A percentile compares a stretch with the other conserved stretches of the same genome.
phyloP scores from a whole-genome alignment of 2,888 invertebrate genomes.

The Aphelenchoides bicaudatus region DNA sequence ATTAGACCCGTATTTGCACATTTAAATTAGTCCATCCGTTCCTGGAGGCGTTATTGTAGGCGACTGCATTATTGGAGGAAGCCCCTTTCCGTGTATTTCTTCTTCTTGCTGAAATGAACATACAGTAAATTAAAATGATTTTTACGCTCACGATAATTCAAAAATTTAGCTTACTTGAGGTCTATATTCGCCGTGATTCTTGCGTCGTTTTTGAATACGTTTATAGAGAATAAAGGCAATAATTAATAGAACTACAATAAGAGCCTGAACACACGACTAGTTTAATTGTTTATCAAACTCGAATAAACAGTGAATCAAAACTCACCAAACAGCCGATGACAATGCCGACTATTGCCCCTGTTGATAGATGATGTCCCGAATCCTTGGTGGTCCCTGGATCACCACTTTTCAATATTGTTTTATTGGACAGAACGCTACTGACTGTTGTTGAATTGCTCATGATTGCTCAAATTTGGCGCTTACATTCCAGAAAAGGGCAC shows the following conservation, averaged over 20 bases:
- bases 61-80: constrained; percentile 52
- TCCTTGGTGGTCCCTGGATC: constrained; percentile 18
- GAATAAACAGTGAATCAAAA: neutral
- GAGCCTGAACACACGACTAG: constrained; percentile 35
- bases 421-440: no score
- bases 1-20: no score
- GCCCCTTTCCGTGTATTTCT: constrained; percentile 52
- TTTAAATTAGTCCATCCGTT: constrained; percentile 48
- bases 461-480: no score
- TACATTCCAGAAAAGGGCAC: no score
- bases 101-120: no score
- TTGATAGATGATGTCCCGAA: constrained; percentile 30
- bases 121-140: no score
- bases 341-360: constrained; percentile 52
- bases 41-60: constrained; percentile 55
- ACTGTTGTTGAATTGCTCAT: no score
- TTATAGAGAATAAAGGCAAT: constrained; percentile 40
- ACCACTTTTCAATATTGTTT: no score
- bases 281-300: neutral
- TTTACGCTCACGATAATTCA: no score
- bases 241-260: constrained; percentile 34
- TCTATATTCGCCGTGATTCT: constrained; percentile 56
- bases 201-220: constrained; percentile 43
- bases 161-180: no score
- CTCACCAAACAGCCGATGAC: constrained; percentile 51